Evolutionary conservation across 2,888 invertebrate genomes (phyloP), one percentile per base, ranked within the genome.

Genomic region (Plutella xylostella): DNA sequence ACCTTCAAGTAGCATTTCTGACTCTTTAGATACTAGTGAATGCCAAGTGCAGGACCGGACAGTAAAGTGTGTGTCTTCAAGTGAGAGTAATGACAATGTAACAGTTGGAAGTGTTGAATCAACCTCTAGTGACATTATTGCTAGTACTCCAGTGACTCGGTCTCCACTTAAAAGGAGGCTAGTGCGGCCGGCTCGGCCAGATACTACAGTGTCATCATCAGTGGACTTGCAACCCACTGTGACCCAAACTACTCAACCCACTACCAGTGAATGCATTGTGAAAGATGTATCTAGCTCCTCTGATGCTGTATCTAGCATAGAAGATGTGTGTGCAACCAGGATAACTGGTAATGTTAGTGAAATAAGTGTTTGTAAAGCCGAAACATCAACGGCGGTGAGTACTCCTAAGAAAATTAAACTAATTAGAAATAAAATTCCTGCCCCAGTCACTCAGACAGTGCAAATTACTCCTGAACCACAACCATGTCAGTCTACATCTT

Each of bases 261-360:
- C 54, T 45, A 63, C 56, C 58, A 63, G 68, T 64, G 75, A 73
- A 55, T 59, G 61, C 52, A 52, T 73, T 45, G 56, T 68, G 46
- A 83, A 83, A 60, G 79, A 77, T 72, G 83, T 83, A 46, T 80
- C 83, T 49, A 83, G 83, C 65, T 83, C 83, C 39, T 83, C 83
- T 39, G 83, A 83, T 63, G 72, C 75, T 52, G 68, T 82, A 56
- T 58, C 68, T 54, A 40, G 12, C 25, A 25, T 25, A 31, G 20
- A 5, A 17, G 2, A 30, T n/a, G 14, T 21, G 18, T 21, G 19
- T 31, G 30, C 35, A 42, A 31, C 66, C 75, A 76, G 67, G 73
- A n/a, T n/a, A n/a, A n/a, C 71, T 74, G 77, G 72, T 68, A 73
- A 69, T 68, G 57, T 78, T 70, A 78, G 72, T 68, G 80, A 78